Evolutionary conservation across 2,113 vertebrate genomes (phyloP).

Genomic region (Mungos mungo): DNA sequence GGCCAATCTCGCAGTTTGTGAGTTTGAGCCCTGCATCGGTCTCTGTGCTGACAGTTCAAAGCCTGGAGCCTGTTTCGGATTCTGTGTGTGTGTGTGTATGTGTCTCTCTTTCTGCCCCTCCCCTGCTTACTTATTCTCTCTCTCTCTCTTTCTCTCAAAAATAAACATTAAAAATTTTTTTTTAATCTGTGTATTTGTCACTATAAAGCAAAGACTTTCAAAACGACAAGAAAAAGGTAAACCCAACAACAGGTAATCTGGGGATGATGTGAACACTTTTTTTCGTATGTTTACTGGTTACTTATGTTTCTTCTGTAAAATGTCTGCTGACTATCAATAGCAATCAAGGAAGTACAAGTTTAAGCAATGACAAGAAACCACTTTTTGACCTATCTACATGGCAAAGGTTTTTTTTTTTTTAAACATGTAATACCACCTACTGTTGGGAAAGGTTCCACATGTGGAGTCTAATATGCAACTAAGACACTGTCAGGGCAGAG

Average conservation of each 20-base stretch:
- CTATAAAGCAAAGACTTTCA: conserved; percentile 45
- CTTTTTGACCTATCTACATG: not conserved
- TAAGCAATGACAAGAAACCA: not conserved
- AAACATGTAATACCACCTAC: not conserved
- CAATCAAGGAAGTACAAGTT: conserved; percentile 13
- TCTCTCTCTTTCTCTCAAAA: too few species aligned
- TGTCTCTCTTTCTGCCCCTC: too few species aligned
- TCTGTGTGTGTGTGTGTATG: too few species aligned
- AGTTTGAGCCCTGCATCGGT: too few species aligned
- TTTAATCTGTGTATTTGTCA: not conserved
- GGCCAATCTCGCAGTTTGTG: too few species aligned
- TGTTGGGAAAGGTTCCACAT: not conserved
- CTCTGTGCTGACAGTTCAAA: too few species aligned
- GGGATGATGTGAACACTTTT: not conserved
- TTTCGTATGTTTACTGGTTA: not conserved
- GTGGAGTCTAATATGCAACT: not conserved
- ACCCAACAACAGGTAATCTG: conserved; percentile 18
- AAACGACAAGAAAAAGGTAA: conserved; percentile 8
- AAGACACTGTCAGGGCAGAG: not conserved
- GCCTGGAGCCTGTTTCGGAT: too few species aligned
- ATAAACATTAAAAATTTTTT: too few species aligned
- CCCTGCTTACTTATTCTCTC: too few species aligned
- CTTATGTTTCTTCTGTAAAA: conserved; percentile 11
- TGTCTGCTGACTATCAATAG: not conserved
- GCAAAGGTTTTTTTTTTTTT: not conserved